Evolutionary conservation across 37 sponge, comb jelly and placozoan genomes (phyloP).

Genomic region (Spongilla lacustris): DNA sequence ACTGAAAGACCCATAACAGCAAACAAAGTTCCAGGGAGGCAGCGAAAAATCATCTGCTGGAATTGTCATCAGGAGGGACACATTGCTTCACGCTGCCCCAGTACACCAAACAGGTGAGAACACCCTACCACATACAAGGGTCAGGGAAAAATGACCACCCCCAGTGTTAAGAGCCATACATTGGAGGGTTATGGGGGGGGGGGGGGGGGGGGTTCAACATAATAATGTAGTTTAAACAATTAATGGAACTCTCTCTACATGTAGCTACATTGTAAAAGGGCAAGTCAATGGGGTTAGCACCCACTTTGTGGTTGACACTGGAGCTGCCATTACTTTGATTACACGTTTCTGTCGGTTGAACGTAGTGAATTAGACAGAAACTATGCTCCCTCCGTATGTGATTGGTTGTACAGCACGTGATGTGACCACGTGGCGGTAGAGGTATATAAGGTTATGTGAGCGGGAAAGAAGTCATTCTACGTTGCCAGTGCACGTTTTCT

Average conservation of each 20-base stretch:
- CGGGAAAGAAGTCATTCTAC: too few species aligned
- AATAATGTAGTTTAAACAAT: neutral
- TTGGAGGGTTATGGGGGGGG: neutral
- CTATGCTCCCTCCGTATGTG: too few species aligned
- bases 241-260: neutral
- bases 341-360: too few species aligned
- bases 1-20: conserved; percentile 1
- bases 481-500: too few species aligned
- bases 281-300: neutral
- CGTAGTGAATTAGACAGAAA: too few species aligned
- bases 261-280: neutral
- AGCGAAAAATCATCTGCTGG: neutral
- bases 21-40: neutral
- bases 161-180: neutral
- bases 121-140: neutral
- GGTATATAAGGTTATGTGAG: too few species aligned
- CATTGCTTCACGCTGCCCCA: neutral
- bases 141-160: neutral
- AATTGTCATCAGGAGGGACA: neutral
- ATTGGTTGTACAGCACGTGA: too few species aligned
- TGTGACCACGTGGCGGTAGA: too few species aligned
- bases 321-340: neutral
- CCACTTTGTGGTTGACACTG: neutral
- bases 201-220: neutral
- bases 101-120: neutral